Percentiles rank a stretch among this genome's conserved stretches.
These are phyloP conservation scores for Plagiodera versicolora DNA, from an alignment of 2,888 invertebrate genomes.

Conservation along the genomic window DNA sequence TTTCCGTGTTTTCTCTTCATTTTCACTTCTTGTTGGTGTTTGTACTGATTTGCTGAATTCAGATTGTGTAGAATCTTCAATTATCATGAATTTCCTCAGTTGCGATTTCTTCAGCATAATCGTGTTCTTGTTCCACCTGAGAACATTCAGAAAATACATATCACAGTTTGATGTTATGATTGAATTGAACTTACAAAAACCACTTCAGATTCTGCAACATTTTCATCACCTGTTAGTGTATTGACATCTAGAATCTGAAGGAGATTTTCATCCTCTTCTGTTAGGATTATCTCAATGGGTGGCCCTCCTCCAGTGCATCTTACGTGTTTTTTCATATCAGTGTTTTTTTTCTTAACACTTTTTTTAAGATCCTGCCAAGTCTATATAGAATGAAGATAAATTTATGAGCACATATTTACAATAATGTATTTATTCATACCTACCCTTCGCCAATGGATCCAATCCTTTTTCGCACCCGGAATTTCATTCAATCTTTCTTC, in stretches of 20 bases:
- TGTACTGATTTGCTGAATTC: no score
- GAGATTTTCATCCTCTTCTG: slow-evolving; percentile 1
- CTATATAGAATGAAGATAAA: background rate
- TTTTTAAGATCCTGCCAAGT: slow-evolving; percentile 2
- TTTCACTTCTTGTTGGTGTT: background rate
- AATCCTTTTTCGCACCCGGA: slow-evolving; percentile 2
- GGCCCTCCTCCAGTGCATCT: background rate
- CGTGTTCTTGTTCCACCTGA: slow-evolving; percentile 4
- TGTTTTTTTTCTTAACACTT: background rate
- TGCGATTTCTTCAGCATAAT: background rate
- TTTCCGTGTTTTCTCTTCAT: background rate
- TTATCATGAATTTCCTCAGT: background rate
- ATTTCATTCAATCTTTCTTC: slow-evolving; percentile 1
- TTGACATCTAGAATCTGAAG: background rate
- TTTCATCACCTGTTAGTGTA: background rate
- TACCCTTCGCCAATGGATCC: slow-evolving; percentile 4
- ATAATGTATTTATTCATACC: background rate
- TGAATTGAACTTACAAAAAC: background rate
- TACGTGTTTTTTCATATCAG: background rate
- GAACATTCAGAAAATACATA: background rate
- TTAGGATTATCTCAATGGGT: background rate
- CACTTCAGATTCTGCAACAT: background rate
- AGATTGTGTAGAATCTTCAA: background rate
- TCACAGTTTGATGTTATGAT: background rate
- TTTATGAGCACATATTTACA: background rate